phyloP scores from a whole-genome alignment of 2,888 invertebrate species.

The Andrena camellia region DNA sequence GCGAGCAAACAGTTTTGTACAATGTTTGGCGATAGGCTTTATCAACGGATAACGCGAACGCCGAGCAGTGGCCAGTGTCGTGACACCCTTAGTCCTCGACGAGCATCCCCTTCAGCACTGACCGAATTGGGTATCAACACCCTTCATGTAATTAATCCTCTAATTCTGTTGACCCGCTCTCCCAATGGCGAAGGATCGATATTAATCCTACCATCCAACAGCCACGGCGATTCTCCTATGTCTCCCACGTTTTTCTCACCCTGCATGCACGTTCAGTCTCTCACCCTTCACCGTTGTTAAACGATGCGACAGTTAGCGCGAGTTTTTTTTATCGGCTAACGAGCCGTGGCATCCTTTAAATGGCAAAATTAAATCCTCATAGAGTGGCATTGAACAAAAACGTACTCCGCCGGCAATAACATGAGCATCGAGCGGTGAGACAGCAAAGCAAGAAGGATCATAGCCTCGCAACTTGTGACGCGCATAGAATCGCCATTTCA shows the following conservation, averaged over 20 bases:
- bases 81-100: slow-evolving; percentile 70
- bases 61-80: slow-evolving; percentile 61
- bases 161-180: slow-evolving; percentile 80
- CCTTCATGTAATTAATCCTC: slow-evolving; percentile 84
- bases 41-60: slow-evolving; percentile 36
- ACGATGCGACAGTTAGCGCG: not conserved
- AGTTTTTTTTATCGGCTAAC: slow-evolving; percentile 3
- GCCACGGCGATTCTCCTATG: not conserved
- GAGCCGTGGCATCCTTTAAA: slow-evolving; percentile 6
- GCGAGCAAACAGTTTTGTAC: not conserved
- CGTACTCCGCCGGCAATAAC: slow-evolving; percentile 21
- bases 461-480: slow-evolving; percentile 62
- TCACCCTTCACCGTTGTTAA: no score
- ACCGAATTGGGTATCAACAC: slow-evolving; percentile 83
- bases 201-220: slow-evolving; percentile 25
- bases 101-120: slow-evolving; percentile 76
- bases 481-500: slow-evolving; percentile 77
- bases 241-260: not conserved
- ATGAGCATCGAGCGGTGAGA: slow-evolving; percentile 43
- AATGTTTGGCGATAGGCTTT: slow-evolving; percentile 49
- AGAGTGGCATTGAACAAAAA: slow-evolving; percentile 12
- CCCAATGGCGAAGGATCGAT: slow-evolving; percentile 34
- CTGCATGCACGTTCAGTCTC: not conserved
- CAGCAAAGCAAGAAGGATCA: slow-evolving; percentile 47
- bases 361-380: not conserved